phyloP scores from a whole-genome alignment of 2,888 invertebrate species.

The Amphipyra tragopoginis region DNA sequence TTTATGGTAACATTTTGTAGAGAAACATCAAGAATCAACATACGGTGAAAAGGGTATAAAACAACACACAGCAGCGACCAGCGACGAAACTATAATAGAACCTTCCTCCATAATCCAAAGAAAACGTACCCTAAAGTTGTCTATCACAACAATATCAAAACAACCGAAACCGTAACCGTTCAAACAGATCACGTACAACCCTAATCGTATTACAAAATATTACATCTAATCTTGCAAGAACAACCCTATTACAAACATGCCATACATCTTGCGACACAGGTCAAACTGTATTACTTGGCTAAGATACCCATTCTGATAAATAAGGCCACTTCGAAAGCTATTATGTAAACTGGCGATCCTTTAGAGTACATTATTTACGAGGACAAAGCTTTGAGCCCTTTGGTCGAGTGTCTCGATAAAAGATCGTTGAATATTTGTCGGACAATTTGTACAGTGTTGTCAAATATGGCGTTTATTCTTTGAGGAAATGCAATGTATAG shows the following conservation, averaged over 20 bases:
- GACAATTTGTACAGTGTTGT: conserved; percentile 39
- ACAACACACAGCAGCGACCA: too few relatives aligned
- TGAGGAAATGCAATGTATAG: conserved; percentile 8
- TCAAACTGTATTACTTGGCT: conserved; percentile 33
- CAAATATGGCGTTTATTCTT: conserved; percentile 22
- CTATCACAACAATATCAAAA: conserved; percentile 8
- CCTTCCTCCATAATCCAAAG: background rate
- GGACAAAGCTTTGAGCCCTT: conserved; percentile 38
- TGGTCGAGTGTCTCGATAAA: conserved; percentile 40
- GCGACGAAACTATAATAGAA: background rate
- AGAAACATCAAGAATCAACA: too few relatives aligned
- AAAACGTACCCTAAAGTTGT: conserved; percentile 1
- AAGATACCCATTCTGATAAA: conserved; percentile 45
- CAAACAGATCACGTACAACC: conserved; percentile 28
- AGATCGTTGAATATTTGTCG: conserved; percentile 48
- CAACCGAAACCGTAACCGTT: background rate
- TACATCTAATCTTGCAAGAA: conserved; percentile 28
- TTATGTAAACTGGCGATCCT: conserved; percentile 59
- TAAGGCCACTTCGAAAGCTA: conserved; percentile 50
- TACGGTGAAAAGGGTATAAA: too few relatives aligned
- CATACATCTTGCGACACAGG: conserved; percentile 37
- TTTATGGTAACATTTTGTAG: too few relatives aligned
- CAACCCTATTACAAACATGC: conserved; percentile 31
- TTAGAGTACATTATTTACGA: conserved; percentile 53
- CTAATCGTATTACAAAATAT: conserved; percentile 33